phyloP scores from a whole-genome alignment of 2,888 invertebrate species.

The Pollenia amentaria region DNA sequence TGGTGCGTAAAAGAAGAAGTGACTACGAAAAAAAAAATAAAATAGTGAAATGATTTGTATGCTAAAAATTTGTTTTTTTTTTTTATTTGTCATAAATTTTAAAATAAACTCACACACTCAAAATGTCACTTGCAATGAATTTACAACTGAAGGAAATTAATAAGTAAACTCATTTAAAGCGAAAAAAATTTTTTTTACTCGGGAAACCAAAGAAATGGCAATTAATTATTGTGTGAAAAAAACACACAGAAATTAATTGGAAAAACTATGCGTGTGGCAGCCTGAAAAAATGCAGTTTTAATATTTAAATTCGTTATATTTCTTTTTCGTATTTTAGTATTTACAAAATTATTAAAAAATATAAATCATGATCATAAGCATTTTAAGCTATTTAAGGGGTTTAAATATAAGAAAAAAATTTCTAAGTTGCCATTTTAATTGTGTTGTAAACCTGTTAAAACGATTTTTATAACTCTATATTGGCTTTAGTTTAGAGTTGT shows the following conservation, averaged over 20 bases:
- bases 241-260: conserved; percentile 56
- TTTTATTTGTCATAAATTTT: conserved; percentile 37
- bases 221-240: conserved; percentile 63
- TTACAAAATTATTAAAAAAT: conserved; percentile 25
- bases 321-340: not conserved
- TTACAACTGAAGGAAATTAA: not conserved
- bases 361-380: conserved; percentile 52
- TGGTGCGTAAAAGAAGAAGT: conserved; percentile 25
- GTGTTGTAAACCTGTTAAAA: conserved; percentile 52
- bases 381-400: conserved; percentile 34
- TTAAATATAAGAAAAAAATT: not conserved
- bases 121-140: conserved; percentile 71
- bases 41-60: conserved; percentile 29
- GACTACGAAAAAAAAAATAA: not conserved
- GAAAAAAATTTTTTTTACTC: not conserved
- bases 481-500: conserved; percentile 27
- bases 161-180: not conserved
- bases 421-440: conserved; percentile 29
- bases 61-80: conserved; percentile 29
- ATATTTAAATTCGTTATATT: not conserved
- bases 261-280: conserved; percentile 70
- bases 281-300: not conserved
- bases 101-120: conserved; percentile 31
- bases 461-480: conserved; percentile 37
- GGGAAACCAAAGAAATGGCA: conserved; percentile 43